Conservation (phyloP, 2,113 vertebrate species). For the Falco punctatus region DNA sequence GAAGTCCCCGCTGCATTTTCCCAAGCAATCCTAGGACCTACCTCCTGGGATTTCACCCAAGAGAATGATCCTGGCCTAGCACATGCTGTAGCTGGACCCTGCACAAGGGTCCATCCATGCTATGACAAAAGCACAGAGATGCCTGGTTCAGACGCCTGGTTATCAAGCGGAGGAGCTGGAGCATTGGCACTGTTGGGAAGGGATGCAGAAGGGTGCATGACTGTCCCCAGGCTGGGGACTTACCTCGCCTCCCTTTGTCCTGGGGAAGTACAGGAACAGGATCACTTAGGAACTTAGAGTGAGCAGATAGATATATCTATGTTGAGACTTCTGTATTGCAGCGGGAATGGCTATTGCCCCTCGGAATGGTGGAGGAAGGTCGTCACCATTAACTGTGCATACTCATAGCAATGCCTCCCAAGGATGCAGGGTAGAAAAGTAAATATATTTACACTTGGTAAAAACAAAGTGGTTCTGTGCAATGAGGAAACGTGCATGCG, state of each 20-base stretch:
- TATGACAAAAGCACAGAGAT: background rate
- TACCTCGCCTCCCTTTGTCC: background rate
- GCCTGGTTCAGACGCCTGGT: rapidly evolving
- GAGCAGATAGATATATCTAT: too few relatives aligned
- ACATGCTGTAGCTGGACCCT: too few relatives aligned
- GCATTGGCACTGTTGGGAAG: background rate
- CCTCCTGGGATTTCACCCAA: background rate
- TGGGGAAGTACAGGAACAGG: background rate
- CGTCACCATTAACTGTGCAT: background rate
- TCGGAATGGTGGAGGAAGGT: background rate
- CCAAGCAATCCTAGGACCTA: background rate
- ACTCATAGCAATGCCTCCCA: background rate
- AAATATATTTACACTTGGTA: background rate
- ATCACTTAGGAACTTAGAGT: background rate
- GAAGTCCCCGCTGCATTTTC: background rate
- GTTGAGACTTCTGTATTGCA: background rate
- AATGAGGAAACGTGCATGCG: background rate
- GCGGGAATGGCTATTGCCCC: background rate
- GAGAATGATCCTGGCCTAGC: background rate
- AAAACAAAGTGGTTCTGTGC: background rate
- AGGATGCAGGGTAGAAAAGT: background rate
- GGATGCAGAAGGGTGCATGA: background rate
- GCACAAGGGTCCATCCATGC: background rate
- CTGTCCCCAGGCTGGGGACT: background rate
- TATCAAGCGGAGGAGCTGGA: background rate